Percentiles rank a stretch among this genome's conserved stretches.
Evolutionary conservation across 2,113 vertebrate genomes (phyloP).

Genomic region (Bettongia penicillata): DNA sequence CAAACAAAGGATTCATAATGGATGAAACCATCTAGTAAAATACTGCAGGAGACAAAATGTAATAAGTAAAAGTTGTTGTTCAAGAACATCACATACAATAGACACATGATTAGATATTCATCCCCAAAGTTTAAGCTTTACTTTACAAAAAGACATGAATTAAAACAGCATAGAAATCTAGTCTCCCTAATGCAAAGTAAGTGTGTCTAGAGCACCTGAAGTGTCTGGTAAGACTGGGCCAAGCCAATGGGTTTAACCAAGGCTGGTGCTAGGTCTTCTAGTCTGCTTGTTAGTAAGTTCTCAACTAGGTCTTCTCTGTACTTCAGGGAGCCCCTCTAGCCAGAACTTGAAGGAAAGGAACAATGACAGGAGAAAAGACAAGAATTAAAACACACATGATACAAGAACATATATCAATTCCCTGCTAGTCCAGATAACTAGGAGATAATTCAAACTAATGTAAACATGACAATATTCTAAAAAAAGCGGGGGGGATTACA

Average conservation of each 20-base stretch:
- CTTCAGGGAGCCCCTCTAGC: conserved; percentile 54
- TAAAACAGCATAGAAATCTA: conserved; percentile 31
- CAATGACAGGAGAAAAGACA: conserved; percentile 54
- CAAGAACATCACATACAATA: conserved; percentile 8
- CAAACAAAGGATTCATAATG: background rate
- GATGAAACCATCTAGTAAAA: background rate
- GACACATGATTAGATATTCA: background rate
- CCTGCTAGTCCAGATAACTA: background rate
- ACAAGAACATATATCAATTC: conserved; percentile 51
- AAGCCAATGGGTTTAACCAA: conserved; percentile 55
- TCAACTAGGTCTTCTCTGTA: conserved; percentile 50
- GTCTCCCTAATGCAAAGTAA: conserved; percentile 15
- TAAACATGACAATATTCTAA: background rate
- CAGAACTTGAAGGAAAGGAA: conserved; percentile 66
- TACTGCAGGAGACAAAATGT: background rate
- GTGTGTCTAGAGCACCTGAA: conserved; percentile 33
- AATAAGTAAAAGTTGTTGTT: background rate
- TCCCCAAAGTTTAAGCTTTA: conserved; percentile 29
- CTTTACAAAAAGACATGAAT: conserved; percentile 32
- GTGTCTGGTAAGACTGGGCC: background rate
- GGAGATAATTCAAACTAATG: background rate
- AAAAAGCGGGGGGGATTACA: conserved; percentile 22
- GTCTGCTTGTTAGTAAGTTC: conserved; percentile 54
- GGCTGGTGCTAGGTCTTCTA: conserved; percentile 42
- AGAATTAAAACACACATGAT: conserved; percentile 65